Evolutionary conservation across 2,113 vertebrate species (phyloP), one percentile per base, ranked within the genome.

Genomic region (Serinus canaria): DNA sequence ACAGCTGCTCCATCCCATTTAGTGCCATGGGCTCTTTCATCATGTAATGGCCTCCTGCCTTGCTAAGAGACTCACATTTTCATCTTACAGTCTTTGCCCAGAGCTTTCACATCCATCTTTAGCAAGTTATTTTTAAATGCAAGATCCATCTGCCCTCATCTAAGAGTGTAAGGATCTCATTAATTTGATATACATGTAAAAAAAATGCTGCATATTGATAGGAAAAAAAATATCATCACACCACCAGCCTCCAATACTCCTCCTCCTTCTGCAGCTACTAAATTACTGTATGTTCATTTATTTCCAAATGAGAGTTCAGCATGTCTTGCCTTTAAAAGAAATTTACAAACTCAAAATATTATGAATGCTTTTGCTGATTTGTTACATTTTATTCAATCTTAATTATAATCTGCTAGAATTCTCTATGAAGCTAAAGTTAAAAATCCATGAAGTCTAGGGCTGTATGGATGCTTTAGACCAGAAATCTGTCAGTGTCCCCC

Each of bases 41-140:
- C 74, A 2, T 1, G 18, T 13, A 69, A 90, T 30, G 63, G 93
- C 77, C 76, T 77, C 69, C 73, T 81, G 87, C 83, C 50, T 92
- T 27, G 64, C 60, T 77, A 43, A 83, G 56, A 58, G 39, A 88
- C 49, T 31, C 50, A 43, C 13, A 17, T 74, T 66, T 90, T 74
- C 33, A 53, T 59, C 37, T 87, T 9, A 63, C 19, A 55, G 33
- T 77, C 50, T 31, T 31, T 75, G 73, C 87, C 56, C 90, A 91
- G 56, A 96, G 90, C 69, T 87, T 62, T 75, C 84, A 41, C 49
- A 96, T 92, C 56, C 92, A 87, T 81, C 73, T 94, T 94, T 35
- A 95, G 73, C 30, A 87, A 81, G 89, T 67, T 92, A 92, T 89
- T 96, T 96, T 95, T 91, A 91, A 94, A 87, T 21, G 25, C 77